Evolutionary conservation across 64 coral and sea anemone genomes (phyloP).

Genomic region (Stichodactyla helianthus): DNA sequence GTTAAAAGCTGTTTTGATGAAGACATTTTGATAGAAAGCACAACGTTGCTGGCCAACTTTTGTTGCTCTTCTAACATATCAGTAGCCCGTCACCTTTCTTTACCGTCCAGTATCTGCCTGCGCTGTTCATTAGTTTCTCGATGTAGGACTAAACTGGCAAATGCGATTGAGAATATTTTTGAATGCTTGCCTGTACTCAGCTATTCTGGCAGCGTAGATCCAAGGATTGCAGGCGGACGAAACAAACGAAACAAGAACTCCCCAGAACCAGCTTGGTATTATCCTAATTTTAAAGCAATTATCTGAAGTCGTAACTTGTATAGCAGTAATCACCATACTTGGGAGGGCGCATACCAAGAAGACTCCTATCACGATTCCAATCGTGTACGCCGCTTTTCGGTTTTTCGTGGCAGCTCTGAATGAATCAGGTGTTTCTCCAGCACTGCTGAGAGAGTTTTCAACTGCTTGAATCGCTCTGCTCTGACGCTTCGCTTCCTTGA

Average conservation of each 20-base stretch:
- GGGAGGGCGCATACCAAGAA: conserved; percentile 50
- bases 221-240: conserved; percentile 71
- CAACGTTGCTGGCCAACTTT: too few relatives aligned
- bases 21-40: too few relatives aligned
- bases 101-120: neutral
- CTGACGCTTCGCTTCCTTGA: conserved; percentile 47
- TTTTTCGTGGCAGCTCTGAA: neutral
- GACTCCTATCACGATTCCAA: conserved; percentile 67
- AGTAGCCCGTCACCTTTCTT: too few relatives aligned
- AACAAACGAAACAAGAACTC: conserved; percentile 50
- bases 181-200: conserved; percentile 59
- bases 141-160: neutral
- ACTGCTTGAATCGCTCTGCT: conserved; percentile 34
- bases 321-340: conserved; percentile 58
- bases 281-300: conserved; percentile 44
- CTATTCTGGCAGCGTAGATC: conserved; percentile 60
- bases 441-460: neutral
- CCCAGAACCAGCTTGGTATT: conserved; percentile 68
- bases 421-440: neutral
- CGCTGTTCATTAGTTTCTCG: neutral
- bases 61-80: too few relatives aligned
- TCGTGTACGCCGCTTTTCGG: conserved; percentile 71
- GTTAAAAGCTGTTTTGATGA: too few relatives aligned
- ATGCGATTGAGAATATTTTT: conserved; percentile 20
- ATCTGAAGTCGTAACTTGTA: conserved; percentile 47